Evolutionary conservation across 92 coral and sea anemone species (phyloP).

Genomic region (Isaurus tuberculatus): DNA sequence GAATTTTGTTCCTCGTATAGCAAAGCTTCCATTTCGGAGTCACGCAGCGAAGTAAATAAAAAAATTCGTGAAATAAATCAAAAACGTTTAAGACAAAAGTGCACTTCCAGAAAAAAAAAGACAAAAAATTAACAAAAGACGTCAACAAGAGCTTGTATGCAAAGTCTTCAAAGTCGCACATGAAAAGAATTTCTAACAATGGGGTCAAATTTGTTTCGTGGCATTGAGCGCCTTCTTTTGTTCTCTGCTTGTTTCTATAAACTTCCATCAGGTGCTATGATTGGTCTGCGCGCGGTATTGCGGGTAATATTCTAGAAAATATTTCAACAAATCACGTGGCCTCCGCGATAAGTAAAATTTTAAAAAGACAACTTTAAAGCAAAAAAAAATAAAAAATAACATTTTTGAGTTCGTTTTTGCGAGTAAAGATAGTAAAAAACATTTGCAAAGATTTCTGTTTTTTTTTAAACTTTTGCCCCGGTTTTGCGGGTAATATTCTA

Average conservation of each 20-base stretch:
- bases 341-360: not conserved
- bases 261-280: slow-evolving; percentile 19
- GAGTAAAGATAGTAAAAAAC: too few relatives aligned
- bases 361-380: too few relatives aligned
- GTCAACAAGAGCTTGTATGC: not conserved
- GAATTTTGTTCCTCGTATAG: slow-evolving; percentile 72
- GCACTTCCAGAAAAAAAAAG: not conserved
- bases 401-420: not conserved
- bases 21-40: slow-evolving; percentile 59
- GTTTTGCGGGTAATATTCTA: too few relatives aligned
- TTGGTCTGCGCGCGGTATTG: slow-evolving; percentile 19
- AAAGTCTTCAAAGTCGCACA: slow-evolving; percentile 25
- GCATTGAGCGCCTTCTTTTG: slow-evolving; percentile 36
- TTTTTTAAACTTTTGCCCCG: too few relatives aligned
- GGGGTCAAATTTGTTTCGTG: slow-evolving; percentile 47
- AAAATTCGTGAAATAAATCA: not conserved
- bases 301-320: slow-evolving; percentile 43
- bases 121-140: not conserved
- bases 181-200: slow-evolving; percentile 37
- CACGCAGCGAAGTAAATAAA: slow-evolving; percentile 12
- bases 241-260: slow-evolving; percentile 24
- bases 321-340: slow-evolving; percentile 13
- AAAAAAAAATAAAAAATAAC: not conserved
- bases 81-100: not conserved
- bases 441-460: too few relatives aligned